Evolutionary conservation across 2,888 invertebrate genomes (phyloP).

Genomic region (Hirudinaria manillensis): DNA sequence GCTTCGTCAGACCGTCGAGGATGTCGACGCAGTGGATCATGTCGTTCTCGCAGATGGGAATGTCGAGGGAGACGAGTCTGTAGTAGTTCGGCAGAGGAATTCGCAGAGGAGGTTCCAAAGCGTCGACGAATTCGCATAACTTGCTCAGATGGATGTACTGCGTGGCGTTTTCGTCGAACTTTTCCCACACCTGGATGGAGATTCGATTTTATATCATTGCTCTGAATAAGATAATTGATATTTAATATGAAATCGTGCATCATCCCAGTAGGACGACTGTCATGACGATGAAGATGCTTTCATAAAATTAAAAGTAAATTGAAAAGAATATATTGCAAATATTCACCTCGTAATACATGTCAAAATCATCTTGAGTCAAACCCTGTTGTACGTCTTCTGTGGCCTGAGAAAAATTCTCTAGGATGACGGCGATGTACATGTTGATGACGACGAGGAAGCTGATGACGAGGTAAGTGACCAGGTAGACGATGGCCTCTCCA

Average conservation of each 20-base stretch:
- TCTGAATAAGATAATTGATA: too few species aligned
- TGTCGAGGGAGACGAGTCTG: conserved; percentile 96
- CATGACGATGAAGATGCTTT: too few species aligned
- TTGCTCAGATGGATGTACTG: conserved; percentile 92
- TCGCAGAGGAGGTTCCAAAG: conserved; percentile 86
- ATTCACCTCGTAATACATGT: conserved; percentile 85
- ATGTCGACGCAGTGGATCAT: conserved; percentile 97
- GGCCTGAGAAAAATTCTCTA: conserved; percentile 96
- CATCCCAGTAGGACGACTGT: too few species aligned
- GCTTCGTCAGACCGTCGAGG: conserved; percentile 91
- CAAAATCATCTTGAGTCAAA: conserved; percentile 95
- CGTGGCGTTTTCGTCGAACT: conserved; percentile 94
- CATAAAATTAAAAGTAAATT: too few species aligned
- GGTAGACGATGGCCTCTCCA: conserved; percentile 86
- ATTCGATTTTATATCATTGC: too few species aligned
- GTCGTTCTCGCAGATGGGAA: conserved; percentile 92
- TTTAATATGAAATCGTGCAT: too few species aligned
- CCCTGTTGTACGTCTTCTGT: conserved; percentile 80
- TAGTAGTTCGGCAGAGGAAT: conserved; percentile 94
- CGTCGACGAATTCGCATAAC: conserved; percentile 85
- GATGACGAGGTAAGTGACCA: conserved; percentile 91
- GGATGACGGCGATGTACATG: conserved; percentile 99
- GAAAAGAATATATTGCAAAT: background rate
- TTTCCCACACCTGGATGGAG: conserved; percentile 76
- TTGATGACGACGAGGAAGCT: conserved; percentile 97